phyloP scores from a whole-genome alignment of 2,113 vertebrate genomes.

The Menidia beryllina region DNA sequence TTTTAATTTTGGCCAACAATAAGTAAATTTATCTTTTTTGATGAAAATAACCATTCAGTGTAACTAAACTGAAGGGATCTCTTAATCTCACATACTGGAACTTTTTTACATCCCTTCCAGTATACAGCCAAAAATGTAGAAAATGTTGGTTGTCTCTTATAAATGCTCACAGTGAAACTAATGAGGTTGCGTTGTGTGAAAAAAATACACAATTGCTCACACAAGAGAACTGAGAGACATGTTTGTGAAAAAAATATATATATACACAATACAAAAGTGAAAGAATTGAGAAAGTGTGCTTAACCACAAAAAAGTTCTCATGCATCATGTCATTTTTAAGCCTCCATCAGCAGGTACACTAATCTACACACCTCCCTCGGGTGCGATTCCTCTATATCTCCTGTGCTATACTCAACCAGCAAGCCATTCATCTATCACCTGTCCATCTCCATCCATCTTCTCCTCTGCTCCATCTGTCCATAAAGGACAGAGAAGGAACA shows the following conservation, averaged over 20 bases:
- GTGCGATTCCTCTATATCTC: slow-evolving; percentile 64
- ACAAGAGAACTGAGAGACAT: slow-evolving; percentile 11
- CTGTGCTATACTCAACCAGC: slow-evolving; percentile 32
- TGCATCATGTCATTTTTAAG: slow-evolving; percentile 71
- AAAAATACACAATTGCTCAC: slow-evolving; percentile 1
- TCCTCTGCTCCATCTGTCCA: slow-evolving; percentile 57
- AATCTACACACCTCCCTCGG: slow-evolving; percentile 54
- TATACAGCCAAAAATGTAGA: background rate
- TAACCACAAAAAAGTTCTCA: slow-evolving; percentile 50
- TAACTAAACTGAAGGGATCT: background rate
- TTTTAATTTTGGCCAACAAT: slow-evolving; percentile 15
- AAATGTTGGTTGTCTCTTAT: background rate
- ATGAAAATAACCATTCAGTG: slow-evolving; percentile 34
- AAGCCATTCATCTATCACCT: slow-evolving; percentile 68
- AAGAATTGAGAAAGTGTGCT: slow-evolving; percentile 4
- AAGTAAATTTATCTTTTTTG: slow-evolving; percentile 31
- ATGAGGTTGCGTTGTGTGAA: too few species aligned
- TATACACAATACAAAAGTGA: slow-evolving; percentile 22
- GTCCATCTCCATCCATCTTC: slow-evolving; percentile 50
- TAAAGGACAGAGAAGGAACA: slow-evolving; percentile 50
- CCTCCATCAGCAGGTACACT: slow-evolving; percentile 78
- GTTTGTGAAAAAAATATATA: slow-evolving; percentile 22
- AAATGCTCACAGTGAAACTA: slow-evolving; percentile 8
- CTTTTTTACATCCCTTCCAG: background rate
- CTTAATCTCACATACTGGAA: slow-evolving; percentile 1